Conservation (phyloP, 2,113 vertebrate species). For the Odobenus rosmarus region DNA sequence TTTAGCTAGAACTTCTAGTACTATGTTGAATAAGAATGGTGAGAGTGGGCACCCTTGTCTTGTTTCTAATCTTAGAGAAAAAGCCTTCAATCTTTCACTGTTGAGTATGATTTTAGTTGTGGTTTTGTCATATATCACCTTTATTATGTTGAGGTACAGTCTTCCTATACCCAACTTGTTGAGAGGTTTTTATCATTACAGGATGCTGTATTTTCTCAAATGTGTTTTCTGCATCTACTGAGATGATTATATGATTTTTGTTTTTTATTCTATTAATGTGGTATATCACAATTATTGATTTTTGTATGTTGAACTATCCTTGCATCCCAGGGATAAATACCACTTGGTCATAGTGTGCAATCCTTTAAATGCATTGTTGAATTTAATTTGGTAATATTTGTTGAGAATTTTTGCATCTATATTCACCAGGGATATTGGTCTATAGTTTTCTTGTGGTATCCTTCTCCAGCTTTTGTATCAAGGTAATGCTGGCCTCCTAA, state of each 20-base stretch:
- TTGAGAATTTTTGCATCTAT: neutral
- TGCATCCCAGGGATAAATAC: neutral
- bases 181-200: neutral
- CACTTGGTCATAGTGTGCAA: neutral
- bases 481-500: neutral
- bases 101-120: neutral
- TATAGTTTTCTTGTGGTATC: neutral
- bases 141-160: neutral
- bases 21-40: neutral
- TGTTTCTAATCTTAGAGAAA: neutral
- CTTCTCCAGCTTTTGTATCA: neutral
- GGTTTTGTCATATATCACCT: neutral
- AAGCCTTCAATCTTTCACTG: neutral
- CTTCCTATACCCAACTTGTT: neutral
- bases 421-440: neutral
- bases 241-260: neutral
- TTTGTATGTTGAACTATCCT: neutral
- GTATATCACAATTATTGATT: neutral
- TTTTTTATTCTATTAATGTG: neutral
- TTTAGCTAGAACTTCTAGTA: neutral
- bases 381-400: neutral
- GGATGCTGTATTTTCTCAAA: neutral
- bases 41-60: neutral
- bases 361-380: neutral
- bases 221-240: neutral